Conservation (phyloP, 2,888 invertebrate species). For the Caenorhabditis doughertyi region DNA sequence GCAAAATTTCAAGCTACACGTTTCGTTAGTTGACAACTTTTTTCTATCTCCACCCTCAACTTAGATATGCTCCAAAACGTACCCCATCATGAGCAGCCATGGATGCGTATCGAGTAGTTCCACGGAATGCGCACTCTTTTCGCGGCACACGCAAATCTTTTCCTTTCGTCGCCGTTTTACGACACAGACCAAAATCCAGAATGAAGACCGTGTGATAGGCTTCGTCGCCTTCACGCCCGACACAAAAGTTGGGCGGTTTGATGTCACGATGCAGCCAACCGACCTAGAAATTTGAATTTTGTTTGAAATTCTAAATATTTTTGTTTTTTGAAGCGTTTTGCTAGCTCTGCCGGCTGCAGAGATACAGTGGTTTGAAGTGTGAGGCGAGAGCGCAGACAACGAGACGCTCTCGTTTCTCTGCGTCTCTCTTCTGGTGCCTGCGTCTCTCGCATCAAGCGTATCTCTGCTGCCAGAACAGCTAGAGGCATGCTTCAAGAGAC, state of each 20-base stretch:
- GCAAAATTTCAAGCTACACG: neutral
- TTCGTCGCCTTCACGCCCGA: conserved; percentile 63
- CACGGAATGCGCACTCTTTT: conserved; percentile 59
- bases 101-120: conserved; percentile 68
- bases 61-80: neutral
- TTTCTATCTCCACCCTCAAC: neutral
- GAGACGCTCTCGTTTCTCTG: too few species aligned
- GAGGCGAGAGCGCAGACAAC: too few species aligned
- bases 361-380: too few species aligned
- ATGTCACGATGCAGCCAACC: conserved; percentile 67
- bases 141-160: conserved; percentile 64
- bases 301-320: neutral
- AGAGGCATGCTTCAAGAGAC: too few species aligned
- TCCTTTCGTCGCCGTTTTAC: conserved; percentile 53
- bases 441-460: too few species aligned
- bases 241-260: conserved; percentile 71
- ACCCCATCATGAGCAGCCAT: conserved; percentile 59
- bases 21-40: neutral
- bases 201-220: conserved; percentile 61
- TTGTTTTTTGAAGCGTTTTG: too few species aligned
- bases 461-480: too few species aligned
- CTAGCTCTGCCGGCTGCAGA: too few species aligned
- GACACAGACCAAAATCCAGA: conserved; percentile 67
- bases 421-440: too few species aligned
- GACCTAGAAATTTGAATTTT: conserved; percentile 15